A percentile compares a stretch with the other conserved stretches of the same genome.
These are phyloP conservation scores for Cephus rjabovi DNA, from an alignment of 2,888 invertebrate genomes.

Conservation along the genomic window DNA sequence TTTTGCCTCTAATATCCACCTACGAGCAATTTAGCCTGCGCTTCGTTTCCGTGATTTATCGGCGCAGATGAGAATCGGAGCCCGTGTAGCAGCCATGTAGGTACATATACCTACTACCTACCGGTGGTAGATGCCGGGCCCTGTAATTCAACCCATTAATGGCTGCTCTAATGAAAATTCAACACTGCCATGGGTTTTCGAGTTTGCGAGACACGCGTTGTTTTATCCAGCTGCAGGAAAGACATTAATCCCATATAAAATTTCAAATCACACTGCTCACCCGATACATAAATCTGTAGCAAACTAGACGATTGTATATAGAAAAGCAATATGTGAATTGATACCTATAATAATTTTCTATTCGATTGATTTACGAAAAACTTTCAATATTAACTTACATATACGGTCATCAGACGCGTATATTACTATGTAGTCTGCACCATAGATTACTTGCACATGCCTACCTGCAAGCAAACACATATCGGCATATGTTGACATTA, in stretches of 20 bases:
- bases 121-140: background rate
- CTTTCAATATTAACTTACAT: background rate
- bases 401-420: background rate
- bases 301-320: background rate
- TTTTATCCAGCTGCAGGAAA: background rate
- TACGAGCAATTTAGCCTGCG: background rate
- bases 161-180: slow-evolving; percentile 20
- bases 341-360: background rate
- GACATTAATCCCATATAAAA: background rate
- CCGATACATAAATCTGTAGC: background rate
- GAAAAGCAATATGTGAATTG: background rate
- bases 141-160: slow-evolving; percentile 22
- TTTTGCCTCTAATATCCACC: background rate
- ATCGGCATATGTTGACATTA: background rate
- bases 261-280: background rate
- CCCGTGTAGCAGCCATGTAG: background rate
- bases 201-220: background rate
- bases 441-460: background rate
- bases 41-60: background rate
- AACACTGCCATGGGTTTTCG: slow-evolving; percentile 7
- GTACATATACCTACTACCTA: background rate
- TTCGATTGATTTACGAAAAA: background rate
- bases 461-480: background rate
- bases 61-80: background rate
- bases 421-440: background rate